These are phyloP conservation scores for Cassiopea andromeda DNA, from an alignment of 30 jellyfish, hydroid and myxozoan genomes.

Conservation along the genomic window DNA sequence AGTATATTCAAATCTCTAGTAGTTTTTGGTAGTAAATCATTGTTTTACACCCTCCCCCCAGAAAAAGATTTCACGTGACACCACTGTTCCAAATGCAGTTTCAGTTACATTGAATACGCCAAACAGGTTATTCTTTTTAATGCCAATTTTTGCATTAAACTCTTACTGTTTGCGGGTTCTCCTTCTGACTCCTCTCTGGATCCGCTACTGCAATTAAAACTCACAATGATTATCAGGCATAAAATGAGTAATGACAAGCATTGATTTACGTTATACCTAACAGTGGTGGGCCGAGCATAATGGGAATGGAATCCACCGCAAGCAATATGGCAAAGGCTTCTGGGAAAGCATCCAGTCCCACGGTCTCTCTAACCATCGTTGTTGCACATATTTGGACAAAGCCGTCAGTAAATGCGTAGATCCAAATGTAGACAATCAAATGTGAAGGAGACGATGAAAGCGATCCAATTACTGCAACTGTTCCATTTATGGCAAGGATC, in stretches of 20 bases:
- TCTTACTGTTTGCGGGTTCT: too few relatives aligned
- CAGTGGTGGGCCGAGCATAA: constrained; percentile 40
- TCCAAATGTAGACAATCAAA: constrained; percentile 15
- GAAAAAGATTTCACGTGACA: too few relatives aligned
- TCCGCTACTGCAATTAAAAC: too few relatives aligned
- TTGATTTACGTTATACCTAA: constrained; percentile 2
- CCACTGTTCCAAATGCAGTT: too few relatives aligned
- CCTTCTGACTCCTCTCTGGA: too few relatives aligned
- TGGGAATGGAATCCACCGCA: neutral
- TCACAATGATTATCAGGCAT: too few relatives aligned
- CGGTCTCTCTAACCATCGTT: constrained; percentile 12
- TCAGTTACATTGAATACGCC: too few relatives aligned
- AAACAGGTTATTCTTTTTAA: too few relatives aligned
- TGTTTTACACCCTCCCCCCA: too few relatives aligned
- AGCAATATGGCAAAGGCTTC: constrained; percentile 19
- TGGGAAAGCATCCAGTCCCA: neutral
- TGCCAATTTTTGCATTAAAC: too few relatives aligned
- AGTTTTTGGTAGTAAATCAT: too few relatives aligned
- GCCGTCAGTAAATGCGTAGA: constrained; percentile 17
- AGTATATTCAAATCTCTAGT: too few relatives aligned
- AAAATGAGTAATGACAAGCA: neutral
- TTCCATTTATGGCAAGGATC: neutral
- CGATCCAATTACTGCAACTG: constrained; percentile 9
- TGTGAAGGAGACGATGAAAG: constrained; percentile 18
- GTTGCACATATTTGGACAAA: neutral